Base-by-base conservation (phyloP, 1,140 invertebrate species). In the Trichonephila clavata region DNA sequence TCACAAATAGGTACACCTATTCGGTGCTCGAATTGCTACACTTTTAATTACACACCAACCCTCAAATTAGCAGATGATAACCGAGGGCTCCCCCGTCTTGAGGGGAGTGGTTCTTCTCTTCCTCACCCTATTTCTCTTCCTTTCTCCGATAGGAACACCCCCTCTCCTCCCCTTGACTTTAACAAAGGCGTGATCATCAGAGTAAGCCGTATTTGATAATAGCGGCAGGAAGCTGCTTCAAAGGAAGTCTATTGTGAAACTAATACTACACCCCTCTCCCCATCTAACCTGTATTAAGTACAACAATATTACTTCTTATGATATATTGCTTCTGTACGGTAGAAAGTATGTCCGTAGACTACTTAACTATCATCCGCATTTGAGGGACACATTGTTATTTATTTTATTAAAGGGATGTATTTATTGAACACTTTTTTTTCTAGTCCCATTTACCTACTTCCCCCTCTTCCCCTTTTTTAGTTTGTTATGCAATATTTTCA, bases 241-340 rank as follows among this genome's bases (percentile, higher is more conserved):
- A 63, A 77, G 71, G 71, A 77, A 77, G 71, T 77, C 32, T 39
- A 77, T 77, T 77, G 71, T 77, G 16, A 5, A 77, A 16, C 71
- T 20, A 21, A 63, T 63, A 21, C 50, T 50, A 50, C 50, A 50
- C 50, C 50, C 50, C 50, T 20, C 61, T 18, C 71, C 71, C 71
- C 27, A 32, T 27, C 71, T 77, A 39, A 18, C 71, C 71, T 77
- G 27, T 20, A 21, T 21, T 21, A 63, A 63, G 20, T 77, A 27
- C 71, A 77, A 77, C 71, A 39, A 39, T 77, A 77, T 77, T 77
- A 39, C 71, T 39, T 63, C 61, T 63, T 27, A 27, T 77, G 71
- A 77, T 77, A 77, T 24, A 77, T 77, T 16, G 71, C 24, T 77
- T 77, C 71, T 39, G 14, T 27, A 1, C 27, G 32, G 27, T 21